Evolutionary conservation across 2,797 vertebrate genomes (phyloP).

Genomic region (Ptychadena robeensis): DNA sequence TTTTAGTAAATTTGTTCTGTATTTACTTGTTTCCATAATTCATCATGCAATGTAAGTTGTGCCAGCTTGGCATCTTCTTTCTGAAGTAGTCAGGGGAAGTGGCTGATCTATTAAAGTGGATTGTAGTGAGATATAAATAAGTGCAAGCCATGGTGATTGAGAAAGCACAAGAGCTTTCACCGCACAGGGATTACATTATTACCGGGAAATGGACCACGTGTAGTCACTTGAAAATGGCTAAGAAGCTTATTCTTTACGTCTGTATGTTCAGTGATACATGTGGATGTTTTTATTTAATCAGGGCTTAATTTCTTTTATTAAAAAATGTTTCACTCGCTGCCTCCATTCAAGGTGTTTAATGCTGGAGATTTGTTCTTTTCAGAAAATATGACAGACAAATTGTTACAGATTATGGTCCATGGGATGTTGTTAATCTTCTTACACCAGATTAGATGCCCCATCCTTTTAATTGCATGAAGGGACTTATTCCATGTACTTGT

Average conservation of each 20-base stretch:
- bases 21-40: background rate
- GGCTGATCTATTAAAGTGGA: slow-evolving; percentile 39
- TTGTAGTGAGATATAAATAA: slow-evolving; percentile 25
- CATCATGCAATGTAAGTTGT: background rate
- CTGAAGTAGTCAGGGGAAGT: background rate
- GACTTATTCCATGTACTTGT: slow-evolving; percentile 21
- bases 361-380: slow-evolving; percentile 34
- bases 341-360: slow-evolving; percentile 21
- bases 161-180: slow-evolving; percentile 60
- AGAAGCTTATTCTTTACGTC: slow-evolving; percentile 36
- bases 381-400: slow-evolving; percentile 20
- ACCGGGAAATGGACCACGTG: slow-evolving; percentile 62
- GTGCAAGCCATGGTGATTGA: background rate
- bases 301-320: slow-evolving; percentile 39
- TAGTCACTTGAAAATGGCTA: slow-evolving; percentile 47
- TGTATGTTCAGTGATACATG: slow-evolving; percentile 6
- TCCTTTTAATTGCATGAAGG: slow-evolving; percentile 32
- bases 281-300: slow-evolving; percentile 23
- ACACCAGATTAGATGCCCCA: slow-evolving; percentile 32
- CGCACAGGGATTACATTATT: slow-evolving; percentile 60
- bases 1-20: background rate
- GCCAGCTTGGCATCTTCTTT: background rate
- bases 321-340: slow-evolving; percentile 16
- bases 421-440: slow-evolving; percentile 52
- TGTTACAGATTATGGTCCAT: slow-evolving; percentile 39